Percentiles rank a stretch among this genome's conserved stretches.
These are phyloP conservation scores for Metalampra italica DNA, from an alignment of 2,888 invertebrate species.

Conservation along the genomic window DNA sequence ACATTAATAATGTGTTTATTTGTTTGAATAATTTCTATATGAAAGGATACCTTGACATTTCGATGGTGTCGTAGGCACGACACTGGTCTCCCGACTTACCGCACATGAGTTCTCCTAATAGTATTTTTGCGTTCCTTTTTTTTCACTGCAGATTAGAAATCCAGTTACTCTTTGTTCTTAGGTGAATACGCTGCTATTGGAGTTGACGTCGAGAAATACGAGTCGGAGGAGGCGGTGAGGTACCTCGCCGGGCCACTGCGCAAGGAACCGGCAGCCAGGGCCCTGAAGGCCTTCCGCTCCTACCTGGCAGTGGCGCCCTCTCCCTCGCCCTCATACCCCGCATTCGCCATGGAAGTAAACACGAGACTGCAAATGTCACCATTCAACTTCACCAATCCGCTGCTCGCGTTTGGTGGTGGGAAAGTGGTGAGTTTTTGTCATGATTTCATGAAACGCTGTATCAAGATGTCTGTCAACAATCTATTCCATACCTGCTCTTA, in stretches of 20 bases:
- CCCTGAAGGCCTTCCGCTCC: constrained; percentile 85
- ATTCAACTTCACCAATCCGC: constrained; percentile 91
- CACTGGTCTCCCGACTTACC: no score
- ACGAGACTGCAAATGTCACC: constrained; percentile 90
- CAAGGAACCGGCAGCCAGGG: constrained; percentile 78
- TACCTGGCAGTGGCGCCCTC: constrained; percentile 92
- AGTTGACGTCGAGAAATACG: constrained; percentile 93
- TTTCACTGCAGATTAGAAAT: no score
- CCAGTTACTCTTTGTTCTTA: no score
- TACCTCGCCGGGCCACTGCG: constrained; percentile 88
- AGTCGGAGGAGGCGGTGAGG: constrained; percentile 84
- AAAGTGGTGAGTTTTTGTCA: constrained; percentile 79
- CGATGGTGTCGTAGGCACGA: no score
- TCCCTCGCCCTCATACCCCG: constrained; percentile 83
- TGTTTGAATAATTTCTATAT: no score
- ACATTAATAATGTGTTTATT: no score
- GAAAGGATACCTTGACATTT: no score
- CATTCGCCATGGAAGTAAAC: constrained; percentile 88
- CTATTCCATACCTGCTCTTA: no score
- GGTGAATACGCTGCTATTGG: constrained; percentile 97
- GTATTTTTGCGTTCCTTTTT: no score
- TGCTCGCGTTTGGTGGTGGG: constrained; percentile 83
- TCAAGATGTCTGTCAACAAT: no score
- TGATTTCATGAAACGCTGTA: no score
- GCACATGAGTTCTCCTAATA: no score